These are phyloP conservation scores for Conopomorpha cramerella DNA, from an alignment of 1,140 invertebrate species.

Conservation along the genomic window DNA sequence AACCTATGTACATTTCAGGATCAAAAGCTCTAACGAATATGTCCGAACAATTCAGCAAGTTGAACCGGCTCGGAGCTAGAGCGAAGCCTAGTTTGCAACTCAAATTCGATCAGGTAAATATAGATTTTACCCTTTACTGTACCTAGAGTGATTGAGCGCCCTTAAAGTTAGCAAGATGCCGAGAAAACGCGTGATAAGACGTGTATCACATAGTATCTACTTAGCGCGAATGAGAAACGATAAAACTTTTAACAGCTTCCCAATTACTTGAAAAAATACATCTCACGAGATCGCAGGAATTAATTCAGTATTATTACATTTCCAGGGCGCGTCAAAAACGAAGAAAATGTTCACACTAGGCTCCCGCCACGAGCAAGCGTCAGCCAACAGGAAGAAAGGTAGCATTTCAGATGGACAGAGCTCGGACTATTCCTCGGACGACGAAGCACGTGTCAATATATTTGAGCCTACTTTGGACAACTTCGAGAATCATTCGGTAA, in stretches of 20 bases:
- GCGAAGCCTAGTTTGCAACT: conserved; percentile 40
- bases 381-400: conserved; percentile 42
- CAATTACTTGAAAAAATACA: too few relatives aligned
- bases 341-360: conserved; percentile 60
- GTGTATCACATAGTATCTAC: too few relatives aligned
- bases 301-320: too few relatives aligned
- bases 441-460: conserved; percentile 54
- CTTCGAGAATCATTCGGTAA: conserved; percentile 50
- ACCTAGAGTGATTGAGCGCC: too few relatives aligned
- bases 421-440: conserved; percentile 53
- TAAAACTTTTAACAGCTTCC: too few relatives aligned
- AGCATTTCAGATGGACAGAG: conserved; percentile 53
- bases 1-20: conserved; percentile 17
- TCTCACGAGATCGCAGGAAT: too few relatives aligned
- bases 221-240: too few relatives aligned
- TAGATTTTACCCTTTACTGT: too few relatives aligned
- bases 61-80: conserved; percentile 70
- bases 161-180: too few relatives aligned
- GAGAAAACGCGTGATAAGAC: too few relatives aligned
- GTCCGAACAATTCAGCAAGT: conserved; percentile 81
- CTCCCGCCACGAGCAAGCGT: conserved; percentile 17
- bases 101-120: conserved; percentile 41
- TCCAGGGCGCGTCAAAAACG: conserved; percentile 30
- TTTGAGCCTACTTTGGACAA: conserved; percentile 58
- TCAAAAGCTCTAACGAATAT: conserved; percentile 84